Evolutionary conservation across 2,888 invertebrate species (phyloP), one percentile per base, ranked within the genome.

Genomic region (Scaptomyza cyrtandrae): DNA sequence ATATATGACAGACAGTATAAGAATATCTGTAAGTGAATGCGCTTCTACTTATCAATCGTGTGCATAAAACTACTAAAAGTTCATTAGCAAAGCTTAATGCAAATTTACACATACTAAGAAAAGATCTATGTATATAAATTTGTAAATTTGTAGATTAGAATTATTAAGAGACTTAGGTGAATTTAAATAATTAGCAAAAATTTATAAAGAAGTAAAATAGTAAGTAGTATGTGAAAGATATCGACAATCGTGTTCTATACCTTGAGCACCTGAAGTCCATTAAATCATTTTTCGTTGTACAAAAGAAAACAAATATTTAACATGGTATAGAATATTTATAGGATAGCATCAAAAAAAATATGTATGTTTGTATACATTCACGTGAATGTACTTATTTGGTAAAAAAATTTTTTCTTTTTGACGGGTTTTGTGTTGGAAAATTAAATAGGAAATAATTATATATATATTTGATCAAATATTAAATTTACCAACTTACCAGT

Each of bases 401-500:
- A 35, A 35, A 11, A 2, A 33, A 5, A 4, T 37, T 35, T 0
- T 37, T 37, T 37, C 5, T 37, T n/a, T 37, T 37, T n/a, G 5
- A 39, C 13, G n/a, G 35, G 5, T 35, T 35, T 11, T 13, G 33
- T 35, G 13, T 35, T 11, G 10, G 33, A 33, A 13, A 11, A 4
- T 35, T 11, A n/a, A 4, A 44, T 10, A 13, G 11, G 24, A 13
- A 10, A 46, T n/a, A 31, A 11, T n/a, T 10, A 43, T 16, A 6
- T 43, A 13, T 11, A 24, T 9, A 14, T 43, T 49, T 9, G n/a
- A 31, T 6, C 10, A 33, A 29, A 29, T 29, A 29, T 6, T 29
- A 7, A 29, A 6, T 7, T 7, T 6, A 27, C 7, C 2, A 6
- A 95, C 98, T 96, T 95, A 99, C 99, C 96, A 99, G 95, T 93